Percentiles rank a stretch among this genome's conserved stretches.
Conservation (phyloP, 1,140 invertebrate species). For the Venustaconcha ellipsiformis region DNA sequence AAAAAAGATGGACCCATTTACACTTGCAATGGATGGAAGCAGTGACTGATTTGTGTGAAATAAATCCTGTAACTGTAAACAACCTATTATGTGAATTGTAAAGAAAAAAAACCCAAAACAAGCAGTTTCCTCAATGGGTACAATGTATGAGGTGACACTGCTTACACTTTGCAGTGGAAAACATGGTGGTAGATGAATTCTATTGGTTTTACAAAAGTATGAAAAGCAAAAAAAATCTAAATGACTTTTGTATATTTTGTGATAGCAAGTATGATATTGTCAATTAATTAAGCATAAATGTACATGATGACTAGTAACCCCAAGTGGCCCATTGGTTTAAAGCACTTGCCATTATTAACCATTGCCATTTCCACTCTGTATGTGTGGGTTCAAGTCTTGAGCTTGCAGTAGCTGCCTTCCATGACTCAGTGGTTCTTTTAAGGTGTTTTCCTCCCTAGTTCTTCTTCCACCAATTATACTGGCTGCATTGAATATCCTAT, state of each 20-base stretch:
- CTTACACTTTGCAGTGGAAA: constrained; percentile 12
- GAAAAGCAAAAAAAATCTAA: constrained; percentile 6
- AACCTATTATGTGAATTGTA: not conserved
- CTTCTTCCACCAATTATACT: no score
- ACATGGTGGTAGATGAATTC: constrained; percentile 9
- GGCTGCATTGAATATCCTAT: no score
- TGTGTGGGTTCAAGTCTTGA: no score
- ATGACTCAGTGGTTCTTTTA: no score
- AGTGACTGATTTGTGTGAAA: constrained; percentile 4
- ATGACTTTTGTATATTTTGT: constrained; percentile 19
- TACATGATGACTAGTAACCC: not conserved
- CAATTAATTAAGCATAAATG: not conserved
- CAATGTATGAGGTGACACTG: not conserved
- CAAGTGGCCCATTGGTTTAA: no score
- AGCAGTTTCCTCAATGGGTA: constrained; percentile 11
- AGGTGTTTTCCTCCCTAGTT: no score
- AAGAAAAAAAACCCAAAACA: no score
- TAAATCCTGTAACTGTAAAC: constrained; percentile 19
- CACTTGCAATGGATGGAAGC: constrained; percentile 11
- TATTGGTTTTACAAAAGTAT: constrained; percentile 23
- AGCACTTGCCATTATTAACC: no score
- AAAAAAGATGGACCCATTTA: constrained; percentile 3
- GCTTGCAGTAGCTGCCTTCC: no score
- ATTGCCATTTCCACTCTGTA: no score
- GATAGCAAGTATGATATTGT: not conserved